Conservation (phyloP, 30 jellyfish, hydroid and myxozoan genomes). For the Rhopilema esculentum region DNA sequence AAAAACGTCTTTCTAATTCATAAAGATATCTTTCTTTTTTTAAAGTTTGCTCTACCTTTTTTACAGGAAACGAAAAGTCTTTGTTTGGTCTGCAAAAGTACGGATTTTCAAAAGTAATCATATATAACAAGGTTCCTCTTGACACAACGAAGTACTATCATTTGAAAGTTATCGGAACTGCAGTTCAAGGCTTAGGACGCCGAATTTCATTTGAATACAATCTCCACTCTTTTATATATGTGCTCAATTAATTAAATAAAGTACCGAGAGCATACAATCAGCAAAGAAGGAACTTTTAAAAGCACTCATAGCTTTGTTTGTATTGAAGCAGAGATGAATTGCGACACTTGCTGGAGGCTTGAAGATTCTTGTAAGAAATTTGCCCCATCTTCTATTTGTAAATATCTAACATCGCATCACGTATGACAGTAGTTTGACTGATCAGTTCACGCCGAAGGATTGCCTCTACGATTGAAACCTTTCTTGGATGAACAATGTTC, state of each 20-base stretch:
- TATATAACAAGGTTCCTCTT: slow-evolving; percentile 41
- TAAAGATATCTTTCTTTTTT: too few relatives aligned
- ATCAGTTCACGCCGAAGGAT: neutral
- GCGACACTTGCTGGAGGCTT: neutral
- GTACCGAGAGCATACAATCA: neutral
- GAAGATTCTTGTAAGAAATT: neutral
- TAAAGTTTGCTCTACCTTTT: neutral
- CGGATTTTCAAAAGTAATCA: slow-evolving; percentile 71
- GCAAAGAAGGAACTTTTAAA: neutral
- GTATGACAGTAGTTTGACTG: neutral
- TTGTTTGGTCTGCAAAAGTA: slow-evolving; percentile 61
- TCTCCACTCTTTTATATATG: slow-evolving; percentile 56
- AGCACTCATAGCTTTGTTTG: neutral
- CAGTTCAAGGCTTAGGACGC: slow-evolving; percentile 25
- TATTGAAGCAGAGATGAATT: neutral
- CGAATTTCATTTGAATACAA: slow-evolving; percentile 48
- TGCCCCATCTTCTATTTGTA: neutral
- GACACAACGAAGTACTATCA: slow-evolving; percentile 31
- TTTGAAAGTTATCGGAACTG: slow-evolving; percentile 65
- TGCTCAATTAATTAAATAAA: slow-evolving; percentile 6
- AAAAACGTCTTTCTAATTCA: too few relatives aligned
- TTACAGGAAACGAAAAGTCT: slow-evolving; percentile 61
- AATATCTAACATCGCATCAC: neutral
- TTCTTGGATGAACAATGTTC: neutral
- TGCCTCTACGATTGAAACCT: neutral